Base-by-base conservation (phyloP, 2,797 vertebrate species). In the Pseudochaenichthys georgianus region DNA sequence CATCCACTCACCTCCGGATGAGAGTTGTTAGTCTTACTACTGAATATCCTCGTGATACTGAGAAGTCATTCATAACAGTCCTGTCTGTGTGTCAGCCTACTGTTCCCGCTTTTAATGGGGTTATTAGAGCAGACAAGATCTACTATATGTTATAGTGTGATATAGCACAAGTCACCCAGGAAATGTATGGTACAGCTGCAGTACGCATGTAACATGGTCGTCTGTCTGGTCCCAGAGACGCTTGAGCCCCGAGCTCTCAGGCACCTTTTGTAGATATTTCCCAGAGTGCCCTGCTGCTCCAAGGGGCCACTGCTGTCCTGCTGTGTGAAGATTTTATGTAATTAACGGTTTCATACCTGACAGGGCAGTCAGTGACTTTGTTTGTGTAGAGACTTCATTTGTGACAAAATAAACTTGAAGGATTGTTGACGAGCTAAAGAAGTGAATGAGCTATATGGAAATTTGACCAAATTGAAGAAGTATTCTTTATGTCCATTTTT, bases 241-340 rank as follows among this genome's bases (percentile, higher is more conserved):
- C 55, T 67, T 60, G 48, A 71, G 42, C 34, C 28, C 41, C 21
- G 51, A 79, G 70, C 80, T 74, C 66, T 68, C 62, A 13, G 73
- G 77, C 59, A 23, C n/a, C 59, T 83, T 83, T 70, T 90, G 86
- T 94, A 92, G 87, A 89, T 88, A 76, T 87, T 87, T 86, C 65
- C 77, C 78, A 80, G 85, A 80, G 71, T 79, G 71, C 78, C 48
- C 70, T 64, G 77, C 82, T 58, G 81, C 76, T 87, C 64, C 66
- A 83, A 50, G 57, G 74, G 55, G 71, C 47, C 69, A 82, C 86
- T 75, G 72, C 60, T 62, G 78, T 86, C 79, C 81, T 59, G 59
- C 75, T 73, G 70, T 93, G 83, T 83, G 81, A 85, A 71, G 41
- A 69, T 78, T 73, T 61, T 43, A 60, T 80, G 82, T 87, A 72